Evolutionary conservation across 2,113 vertebrate species (phyloP), one percentile per base, ranked within the genome.

Genomic region (Myrmophylax atrothorax): DNA sequence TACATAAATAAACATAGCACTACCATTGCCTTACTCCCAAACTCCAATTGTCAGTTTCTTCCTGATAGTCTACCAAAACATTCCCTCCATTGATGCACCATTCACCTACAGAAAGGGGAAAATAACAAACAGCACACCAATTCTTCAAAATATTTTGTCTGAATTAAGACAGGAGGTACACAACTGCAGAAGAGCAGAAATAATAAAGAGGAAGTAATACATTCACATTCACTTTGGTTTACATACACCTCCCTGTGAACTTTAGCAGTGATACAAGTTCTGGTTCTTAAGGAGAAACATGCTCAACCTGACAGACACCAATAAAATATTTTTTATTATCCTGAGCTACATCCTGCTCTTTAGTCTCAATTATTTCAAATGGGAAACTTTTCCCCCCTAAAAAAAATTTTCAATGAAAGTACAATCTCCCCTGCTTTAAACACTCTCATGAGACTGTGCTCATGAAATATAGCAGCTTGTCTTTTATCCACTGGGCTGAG

Each of bases 281-380:
- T 72, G 40, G 63, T 44, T 80, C 52, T 60, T 69, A 74, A 72
- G 68, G 9, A 90, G 53, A 90, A n/a, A 31, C 5, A 24, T 67
- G 93, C 55, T 44, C 60, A 74, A 77, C 15, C 64, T 46, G 49
- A 85, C 44, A 87, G 64, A 55, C 2, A 81, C 7, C 31, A 84
- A 31, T 56, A 89, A 92, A 93, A 86, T 85, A 87, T 15, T 55
- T 96, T 94, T 90, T 72, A 77, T 63, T 94, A 81, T 52, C 63
- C 26, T 50, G 47, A 20, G 50, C 84, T 82, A 78, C 40, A 81
- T 56, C 63, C 80, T 46, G 25, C 68, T 78, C n/a, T 56, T 90
- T 22, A 42, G 26, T 14, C 44, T 77, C 2, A 0, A n/a, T 40
- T 67, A 79, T 72, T 95, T 86, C 68, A 90, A 80, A 67, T 6